These are phyloP conservation scores for Neoitamus cyanurus DNA, from an alignment of 2,888 invertebrate genomes.

Conservation along the genomic window DNA sequence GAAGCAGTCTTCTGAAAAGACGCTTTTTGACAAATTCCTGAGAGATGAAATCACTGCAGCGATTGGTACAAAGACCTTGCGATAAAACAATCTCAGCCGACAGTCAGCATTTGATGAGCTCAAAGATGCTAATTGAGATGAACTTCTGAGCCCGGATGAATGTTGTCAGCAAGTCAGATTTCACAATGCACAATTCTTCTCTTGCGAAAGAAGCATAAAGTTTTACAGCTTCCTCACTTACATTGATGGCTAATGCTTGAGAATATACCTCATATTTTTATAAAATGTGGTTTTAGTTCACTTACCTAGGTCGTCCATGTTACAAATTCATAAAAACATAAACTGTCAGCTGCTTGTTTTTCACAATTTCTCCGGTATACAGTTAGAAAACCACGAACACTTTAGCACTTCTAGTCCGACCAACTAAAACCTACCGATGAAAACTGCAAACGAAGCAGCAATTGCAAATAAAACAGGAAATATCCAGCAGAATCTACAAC, in stretches of 20 bases:
- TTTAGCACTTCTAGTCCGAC: not conserved
- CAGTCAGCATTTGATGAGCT: no score
- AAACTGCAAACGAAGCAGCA: not conserved
- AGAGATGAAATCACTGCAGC: not conserved
- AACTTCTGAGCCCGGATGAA: not conserved
- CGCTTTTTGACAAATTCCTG: not conserved
- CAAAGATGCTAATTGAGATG: not conserved
- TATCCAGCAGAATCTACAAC: not conserved
- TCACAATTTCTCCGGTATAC: not conserved
- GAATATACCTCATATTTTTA: not conserved
- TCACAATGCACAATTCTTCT: not conserved
- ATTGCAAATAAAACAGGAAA: not conserved
- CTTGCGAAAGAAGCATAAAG: not conserved
- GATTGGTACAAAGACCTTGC: not conserved
- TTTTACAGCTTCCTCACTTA: not conserved
- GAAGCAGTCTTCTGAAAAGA: not conserved
- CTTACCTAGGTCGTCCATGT: slow-evolving; percentile 31
- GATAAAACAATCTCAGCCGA: not conserved
- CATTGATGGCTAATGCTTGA: not conserved
- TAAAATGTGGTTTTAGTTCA: not conserved
- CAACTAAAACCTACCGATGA: not conserved
- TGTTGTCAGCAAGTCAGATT: not conserved
- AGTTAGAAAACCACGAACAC: not conserved
- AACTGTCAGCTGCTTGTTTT: not conserved
- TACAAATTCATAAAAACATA: slow-evolving; percentile 23